Evolutionary conservation across 2,113 vertebrate species (phyloP), one percentile per base, ranked within the genome.

Genomic region (Scortum barcoo): DNA sequence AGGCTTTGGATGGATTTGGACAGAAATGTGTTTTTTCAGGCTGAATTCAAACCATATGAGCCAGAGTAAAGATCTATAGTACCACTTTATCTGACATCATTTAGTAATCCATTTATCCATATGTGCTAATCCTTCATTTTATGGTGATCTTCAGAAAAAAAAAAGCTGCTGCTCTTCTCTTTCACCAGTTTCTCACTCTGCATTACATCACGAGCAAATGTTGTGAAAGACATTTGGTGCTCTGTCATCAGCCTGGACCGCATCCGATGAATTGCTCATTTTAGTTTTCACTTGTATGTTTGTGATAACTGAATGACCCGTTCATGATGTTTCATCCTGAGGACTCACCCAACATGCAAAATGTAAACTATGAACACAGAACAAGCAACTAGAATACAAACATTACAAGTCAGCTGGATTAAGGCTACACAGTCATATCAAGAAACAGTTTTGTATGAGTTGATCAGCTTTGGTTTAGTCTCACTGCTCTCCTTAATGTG

Each of bases 141-240:
- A 3, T 51, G 33, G 11, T 63, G 20, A 38, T 48, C 16, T 51
- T 44, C 26, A 71, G 22, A 24, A 36, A 60, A 46, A 22, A 53
- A 28, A 42, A 24, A 22, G n/a, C 33, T 30, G 61, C 20, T 68
- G 72, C 65, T 73, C 50, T 56, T 66, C 67, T 40, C 26, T 62
- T 73, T 14, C 26, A 14, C 8, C 66, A 61, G 36, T 33, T 66
- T 74, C 44, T n/a, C 69, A 42, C 69, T 76, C 19, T 42, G 28
- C 44, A 44, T 67, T 36, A 24, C 68, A 46, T 71, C 58, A 56
- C 22, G 24, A 67, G 65, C 62, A 63, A 85, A 72, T 40, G 65
- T 6, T 82, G 86, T 54, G 76, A 85, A 72, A 60, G 62, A 40
- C 80, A 80, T 76, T 86, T 86, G 86, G 76, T 76, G 87, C 42